Percentiles rank a stretch among this genome's conserved stretches.
Conservation (phyloP, 2,113 vertebrate genomes). For the Genyomyrus donnyi region DNA sequence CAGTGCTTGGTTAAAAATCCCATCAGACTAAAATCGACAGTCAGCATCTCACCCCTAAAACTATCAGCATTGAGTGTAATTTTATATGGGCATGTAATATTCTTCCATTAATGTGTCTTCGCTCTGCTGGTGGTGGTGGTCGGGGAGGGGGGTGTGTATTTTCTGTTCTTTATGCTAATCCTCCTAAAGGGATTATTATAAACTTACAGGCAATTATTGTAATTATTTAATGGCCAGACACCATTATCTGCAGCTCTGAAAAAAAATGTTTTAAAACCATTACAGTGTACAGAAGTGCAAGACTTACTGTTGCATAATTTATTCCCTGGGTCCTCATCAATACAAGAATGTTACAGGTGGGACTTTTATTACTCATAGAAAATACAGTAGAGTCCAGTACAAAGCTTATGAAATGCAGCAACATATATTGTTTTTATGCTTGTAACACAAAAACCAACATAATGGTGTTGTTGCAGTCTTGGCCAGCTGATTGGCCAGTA, state of each 20-base stretch:
- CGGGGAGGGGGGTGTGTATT: not conserved
- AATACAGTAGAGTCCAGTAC: not conserved
- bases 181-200: slow-evolving; percentile 6
- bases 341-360: not conserved
- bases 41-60: not conserved
- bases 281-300: not conserved
- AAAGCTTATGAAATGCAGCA: not conserved
- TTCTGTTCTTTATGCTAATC: not conserved
- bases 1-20: not conserved
- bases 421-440: not conserved
- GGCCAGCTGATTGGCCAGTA: not conserved
- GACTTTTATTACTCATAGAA: not conserved
- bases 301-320: not conserved
- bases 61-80: not conserved
- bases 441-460: not conserved
- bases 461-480: not conserved
- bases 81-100: not conserved
- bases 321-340: not conserved
- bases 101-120: not conserved
- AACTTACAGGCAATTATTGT: not conserved
- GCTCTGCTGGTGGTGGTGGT: not conserved
- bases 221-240: slow-evolving; percentile 2
- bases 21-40: not conserved
- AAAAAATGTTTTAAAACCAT: not conserved
- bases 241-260: not conserved